Conservation (phyloP, 2,797 vertebrate species). For the Leptoclinus maculatus region DNA sequence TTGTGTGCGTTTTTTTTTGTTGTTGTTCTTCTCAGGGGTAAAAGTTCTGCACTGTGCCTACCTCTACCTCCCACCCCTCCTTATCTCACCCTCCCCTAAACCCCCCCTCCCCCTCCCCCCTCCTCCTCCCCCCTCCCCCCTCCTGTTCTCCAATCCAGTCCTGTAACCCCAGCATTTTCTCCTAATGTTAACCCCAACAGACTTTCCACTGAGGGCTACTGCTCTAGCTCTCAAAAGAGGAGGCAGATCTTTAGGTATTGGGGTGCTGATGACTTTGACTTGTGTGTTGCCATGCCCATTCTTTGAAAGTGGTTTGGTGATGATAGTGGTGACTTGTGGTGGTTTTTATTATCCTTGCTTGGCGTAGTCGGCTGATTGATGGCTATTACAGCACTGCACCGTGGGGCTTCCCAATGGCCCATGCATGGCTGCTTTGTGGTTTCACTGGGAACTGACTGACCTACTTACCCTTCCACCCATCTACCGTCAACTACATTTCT, state of each 20-base stretch:
- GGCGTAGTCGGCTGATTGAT: constrained; percentile 81
- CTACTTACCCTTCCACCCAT: constrained; percentile 68
- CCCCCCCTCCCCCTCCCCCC: constrained; percentile 42
- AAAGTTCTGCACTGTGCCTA: constrained; percentile 58
- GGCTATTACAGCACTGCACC: constrained; percentile 79
- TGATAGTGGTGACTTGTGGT: constrained; percentile 83
- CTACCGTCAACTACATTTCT: constrained; percentile 67
- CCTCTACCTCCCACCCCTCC: constrained; percentile 39
- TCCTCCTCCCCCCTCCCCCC: constrained; percentile 47
- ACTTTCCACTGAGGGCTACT: constrained; percentile 95
- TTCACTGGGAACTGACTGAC: constrained; percentile 74
- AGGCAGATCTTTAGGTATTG: constrained; percentile 97
- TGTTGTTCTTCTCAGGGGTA: constrained; percentile 35
- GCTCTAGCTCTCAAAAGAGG: constrained; percentile 94
- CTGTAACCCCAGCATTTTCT: constrained; percentile 84
- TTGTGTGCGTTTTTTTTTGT: constrained; percentile 51
- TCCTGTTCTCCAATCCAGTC: constrained; percentile 67
- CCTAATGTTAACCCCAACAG: constrained; percentile 89
- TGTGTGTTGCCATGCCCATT: constrained; percentile 85
- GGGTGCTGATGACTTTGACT: constrained; percentile 78
- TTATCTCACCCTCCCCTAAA: constrained; percentile 47
- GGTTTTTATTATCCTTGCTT: constrained; percentile 81
- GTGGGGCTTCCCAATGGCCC: constrained; percentile 78
- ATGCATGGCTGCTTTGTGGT: constrained; percentile 91
- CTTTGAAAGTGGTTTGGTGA: constrained; percentile 80